A percentile compares a stretch with the other conserved stretches of the same genome.
Evolutionary conservation across 2,888 invertebrate genomes (phyloP).

Genomic region (Gnatocerus cornutus): DNA sequence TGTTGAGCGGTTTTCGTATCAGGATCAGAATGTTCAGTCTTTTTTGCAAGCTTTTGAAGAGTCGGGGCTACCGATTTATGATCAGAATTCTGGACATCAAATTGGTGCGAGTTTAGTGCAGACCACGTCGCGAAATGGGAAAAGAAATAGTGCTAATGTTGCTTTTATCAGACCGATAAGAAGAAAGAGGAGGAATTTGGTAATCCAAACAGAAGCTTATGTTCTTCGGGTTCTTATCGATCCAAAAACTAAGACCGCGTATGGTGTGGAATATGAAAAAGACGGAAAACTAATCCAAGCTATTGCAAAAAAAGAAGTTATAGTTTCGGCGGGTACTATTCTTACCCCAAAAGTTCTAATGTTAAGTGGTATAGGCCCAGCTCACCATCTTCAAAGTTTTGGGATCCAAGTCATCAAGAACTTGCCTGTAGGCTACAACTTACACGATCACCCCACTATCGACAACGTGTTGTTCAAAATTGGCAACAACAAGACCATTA

Average conservation of each 20-base stretch:
- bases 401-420: conserved; percentile 76
- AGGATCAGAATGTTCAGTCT: conserved; percentile 75
- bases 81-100: conserved; percentile 75
- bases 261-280: conserved; percentile 73
- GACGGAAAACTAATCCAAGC: conserved; percentile 71
- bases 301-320: conserved; percentile 76
- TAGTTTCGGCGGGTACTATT: conserved; percentile 76
- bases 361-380: conserved; percentile 80
- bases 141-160: conserved; percentile 76
- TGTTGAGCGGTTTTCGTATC: conserved; percentile 78
- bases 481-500: conserved; percentile 75
- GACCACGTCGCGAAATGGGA: conserved; percentile 77
- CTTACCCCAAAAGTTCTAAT: conserved; percentile 79
- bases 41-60: conserved; percentile 77
- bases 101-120: conserved; percentile 78
- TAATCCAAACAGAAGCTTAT: conserved; percentile 73
- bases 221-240: conserved; percentile 77
- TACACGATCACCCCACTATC: conserved; percentile 84
- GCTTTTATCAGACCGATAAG: conserved; percentile 82
- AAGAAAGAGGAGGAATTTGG: conserved; percentile 72
- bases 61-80: conserved; percentile 75
- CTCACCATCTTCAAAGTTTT: conserved; percentile 71
- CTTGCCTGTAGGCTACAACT: conserved; percentile 81
- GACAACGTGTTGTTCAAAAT: conserved; percentile 75
- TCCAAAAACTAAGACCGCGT: conserved; percentile 71